These are phyloP conservation scores for Neoaliturus tenellus DNA, from an alignment of 2,888 invertebrate species.

Conservation along the genomic window DNA sequence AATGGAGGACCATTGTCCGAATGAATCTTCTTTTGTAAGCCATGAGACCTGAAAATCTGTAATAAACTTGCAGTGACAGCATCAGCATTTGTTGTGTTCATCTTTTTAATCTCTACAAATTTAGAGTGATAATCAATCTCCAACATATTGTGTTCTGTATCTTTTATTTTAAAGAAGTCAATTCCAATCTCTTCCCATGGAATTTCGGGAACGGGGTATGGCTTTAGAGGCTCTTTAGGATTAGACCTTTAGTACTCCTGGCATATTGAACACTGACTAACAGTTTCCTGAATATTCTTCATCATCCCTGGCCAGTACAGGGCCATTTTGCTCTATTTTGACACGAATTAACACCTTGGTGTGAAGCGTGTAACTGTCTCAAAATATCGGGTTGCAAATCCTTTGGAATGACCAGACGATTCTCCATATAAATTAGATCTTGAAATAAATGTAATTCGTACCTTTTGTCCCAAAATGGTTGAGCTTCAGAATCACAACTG, in stretches of 20 bases:
- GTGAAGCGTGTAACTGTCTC: neutral
- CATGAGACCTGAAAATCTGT: conserved; percentile 2
- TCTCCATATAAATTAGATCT: neutral
- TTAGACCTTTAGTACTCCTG: neutral
- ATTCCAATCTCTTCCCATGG: neutral
- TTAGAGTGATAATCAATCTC: neutral
- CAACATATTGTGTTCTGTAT: neutral
- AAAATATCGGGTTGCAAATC: neutral
- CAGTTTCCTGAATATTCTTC: neutral
- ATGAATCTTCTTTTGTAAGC: neutral
- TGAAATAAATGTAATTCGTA: neutral
- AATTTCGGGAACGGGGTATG: neutral
- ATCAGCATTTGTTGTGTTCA: neutral
- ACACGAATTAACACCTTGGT: neutral
- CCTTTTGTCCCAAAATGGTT: neutral
- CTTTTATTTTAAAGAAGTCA: neutral
- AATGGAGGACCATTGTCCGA: no score
- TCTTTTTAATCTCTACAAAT: neutral
- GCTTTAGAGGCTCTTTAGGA: neutral
- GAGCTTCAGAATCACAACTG: neutral
- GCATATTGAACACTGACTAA: neutral
- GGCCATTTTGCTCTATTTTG: neutral
- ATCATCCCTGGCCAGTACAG: neutral
- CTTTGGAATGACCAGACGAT: neutral
- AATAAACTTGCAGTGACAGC: neutral